These are phyloP conservation scores for Galeopterus variegatus DNA, from an alignment of 2,113 vertebrate genomes.

Conservation along the genomic window DNA sequence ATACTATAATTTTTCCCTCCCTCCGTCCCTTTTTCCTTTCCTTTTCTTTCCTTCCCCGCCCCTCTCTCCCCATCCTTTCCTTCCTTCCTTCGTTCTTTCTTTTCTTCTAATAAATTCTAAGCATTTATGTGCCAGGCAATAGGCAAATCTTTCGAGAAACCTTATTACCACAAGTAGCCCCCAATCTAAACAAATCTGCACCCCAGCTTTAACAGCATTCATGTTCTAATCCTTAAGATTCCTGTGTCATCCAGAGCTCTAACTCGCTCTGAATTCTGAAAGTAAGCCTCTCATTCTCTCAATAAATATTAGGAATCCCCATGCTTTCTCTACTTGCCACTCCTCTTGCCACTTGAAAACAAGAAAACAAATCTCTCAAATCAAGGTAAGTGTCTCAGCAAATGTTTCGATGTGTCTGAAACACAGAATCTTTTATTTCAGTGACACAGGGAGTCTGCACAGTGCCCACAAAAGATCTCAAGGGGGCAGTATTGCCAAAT, in stretches of 20 bases:
- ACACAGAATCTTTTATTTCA: neutral
- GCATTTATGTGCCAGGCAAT: neutral
- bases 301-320: neutral
- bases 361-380: neutral
- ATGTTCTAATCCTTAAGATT: neutral
- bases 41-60: neutral
- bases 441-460: fast-evolving
- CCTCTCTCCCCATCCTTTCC: no score
- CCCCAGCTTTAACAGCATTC: neutral
- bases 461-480: neutral
- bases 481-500: constrained; percentile 64
- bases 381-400: neutral
- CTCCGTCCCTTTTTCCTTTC: no score
- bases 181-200: neutral
- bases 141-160: neutral
- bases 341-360: neutral
- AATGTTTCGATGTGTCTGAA: neutral
- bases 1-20: neutral
- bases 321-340: neutral
- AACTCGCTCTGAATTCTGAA: neutral
- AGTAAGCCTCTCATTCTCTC: neutral
- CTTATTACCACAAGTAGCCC: neutral
- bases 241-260: neutral
- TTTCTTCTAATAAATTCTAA: neutral
- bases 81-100: neutral